These are phyloP conservation scores for Watsonalla binaria DNA, from an alignment of 2,888 invertebrate species.

Conservation along the genomic window DNA sequence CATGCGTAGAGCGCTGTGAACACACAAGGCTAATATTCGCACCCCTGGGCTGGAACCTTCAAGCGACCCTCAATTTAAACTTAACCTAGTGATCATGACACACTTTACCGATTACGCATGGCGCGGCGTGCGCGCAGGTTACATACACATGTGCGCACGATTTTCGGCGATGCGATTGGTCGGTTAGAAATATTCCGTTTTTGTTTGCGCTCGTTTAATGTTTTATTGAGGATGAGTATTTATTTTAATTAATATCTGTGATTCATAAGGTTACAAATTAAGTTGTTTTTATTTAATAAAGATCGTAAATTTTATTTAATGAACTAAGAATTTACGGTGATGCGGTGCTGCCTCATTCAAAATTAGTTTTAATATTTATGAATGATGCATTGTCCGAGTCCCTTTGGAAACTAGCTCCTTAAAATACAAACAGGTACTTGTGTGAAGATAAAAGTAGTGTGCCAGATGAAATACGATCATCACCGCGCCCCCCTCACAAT, in stretches of 20 bases:
- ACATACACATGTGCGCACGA: conserved; percentile 30
- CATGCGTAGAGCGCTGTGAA: conserved; percentile 9
- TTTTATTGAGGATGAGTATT: not conserved
- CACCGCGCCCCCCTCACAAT: not conserved
- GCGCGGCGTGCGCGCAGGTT: conserved; percentile 33
- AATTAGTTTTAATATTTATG: too few species aligned
- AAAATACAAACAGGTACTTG: not conserved
- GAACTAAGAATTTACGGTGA: too few species aligned
- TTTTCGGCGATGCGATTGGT: conserved; percentile 44
- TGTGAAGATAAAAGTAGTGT: not conserved
- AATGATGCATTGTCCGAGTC: too few species aligned
- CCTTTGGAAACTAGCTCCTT: not conserved
- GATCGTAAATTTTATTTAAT: too few species aligned
- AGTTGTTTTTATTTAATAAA: not conserved
- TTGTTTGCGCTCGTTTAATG: not conserved
- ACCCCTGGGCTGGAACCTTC: conserved; percentile 34
- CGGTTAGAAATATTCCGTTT: not conserved
- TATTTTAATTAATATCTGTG: not conserved
- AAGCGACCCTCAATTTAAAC: conserved; percentile 69
- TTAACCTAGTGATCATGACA: conserved; percentile 79
- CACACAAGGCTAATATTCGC: conserved; percentile 14
- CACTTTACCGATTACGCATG: conserved; percentile 65
- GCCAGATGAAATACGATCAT: not conserved
- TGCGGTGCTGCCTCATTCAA: too few species aligned
- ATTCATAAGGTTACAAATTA: too few species aligned